Evolutionary conservation across 2,888 invertebrate species (phyloP).

Genomic region (Limulus polyphemus): DNA sequence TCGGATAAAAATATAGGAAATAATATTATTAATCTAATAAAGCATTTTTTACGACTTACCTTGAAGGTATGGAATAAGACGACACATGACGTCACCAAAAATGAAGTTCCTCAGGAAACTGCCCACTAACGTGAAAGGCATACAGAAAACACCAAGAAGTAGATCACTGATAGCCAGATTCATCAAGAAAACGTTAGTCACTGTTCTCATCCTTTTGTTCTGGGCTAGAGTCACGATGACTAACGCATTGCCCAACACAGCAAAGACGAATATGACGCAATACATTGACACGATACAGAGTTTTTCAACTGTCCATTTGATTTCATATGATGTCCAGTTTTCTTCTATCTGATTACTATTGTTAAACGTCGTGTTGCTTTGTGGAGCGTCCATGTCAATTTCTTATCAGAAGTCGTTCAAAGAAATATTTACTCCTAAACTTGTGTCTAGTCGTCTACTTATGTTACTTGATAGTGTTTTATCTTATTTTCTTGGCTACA

Average conservation of each 20-base stretch:
- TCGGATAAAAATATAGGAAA: too few relatives aligned
- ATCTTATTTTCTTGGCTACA: too few relatives aligned
- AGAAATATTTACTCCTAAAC: too few relatives aligned
- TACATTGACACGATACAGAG: conserved; percentile 1
- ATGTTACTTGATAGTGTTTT: too few relatives aligned
- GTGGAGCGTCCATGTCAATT: too few relatives aligned
- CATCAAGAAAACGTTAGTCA: conserved; percentile 43
- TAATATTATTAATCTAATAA: too few relatives aligned
- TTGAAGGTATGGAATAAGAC: conserved; percentile 65
- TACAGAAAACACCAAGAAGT: conserved; percentile 64
- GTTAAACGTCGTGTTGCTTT: too few relatives aligned
- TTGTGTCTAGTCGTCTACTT: too few relatives aligned
- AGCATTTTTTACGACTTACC: conserved; percentile 43
- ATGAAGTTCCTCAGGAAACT: conserved; percentile 59
- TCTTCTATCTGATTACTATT: too few relatives aligned
- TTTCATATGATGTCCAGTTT: too few relatives aligned
- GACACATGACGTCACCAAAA: conserved; percentile 62
- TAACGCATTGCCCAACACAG: conserved; percentile 36
- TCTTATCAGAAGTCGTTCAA: too few relatives aligned
- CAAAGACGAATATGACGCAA: conserved; percentile 11
- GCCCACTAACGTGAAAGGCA: conserved; percentile 67
- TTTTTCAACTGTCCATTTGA: too few relatives aligned
- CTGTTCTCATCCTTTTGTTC: conserved; percentile 43
- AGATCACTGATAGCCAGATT: conserved; percentile 54
- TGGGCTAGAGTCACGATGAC: conserved; percentile 41